These are phyloP conservation scores for Nephila pilipes DNA, from an alignment of 1,140 invertebrate genomes.

Conservation along the genomic window DNA sequence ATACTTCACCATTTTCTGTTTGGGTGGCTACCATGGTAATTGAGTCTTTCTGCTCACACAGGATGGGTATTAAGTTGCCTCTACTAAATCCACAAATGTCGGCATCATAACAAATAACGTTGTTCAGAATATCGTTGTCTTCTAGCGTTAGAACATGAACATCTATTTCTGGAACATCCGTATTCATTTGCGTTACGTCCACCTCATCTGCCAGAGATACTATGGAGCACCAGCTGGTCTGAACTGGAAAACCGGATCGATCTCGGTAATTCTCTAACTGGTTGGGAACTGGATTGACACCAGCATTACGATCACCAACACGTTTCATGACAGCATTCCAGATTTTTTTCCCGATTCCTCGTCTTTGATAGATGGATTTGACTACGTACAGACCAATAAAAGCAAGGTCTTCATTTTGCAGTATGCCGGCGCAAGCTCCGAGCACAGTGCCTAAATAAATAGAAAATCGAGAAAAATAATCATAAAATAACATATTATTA, in stretches of 20 bases:
- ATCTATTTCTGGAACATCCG: neutral
- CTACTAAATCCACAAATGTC: slow-evolving; percentile 49
- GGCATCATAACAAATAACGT: slow-evolving; percentile 15
- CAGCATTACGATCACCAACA: slow-evolving; percentile 77
- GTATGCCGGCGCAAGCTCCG: slow-evolving; percentile 77
- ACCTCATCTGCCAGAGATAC: neutral
- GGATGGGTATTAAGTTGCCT: neutral
- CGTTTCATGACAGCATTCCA: slow-evolving; percentile 77
- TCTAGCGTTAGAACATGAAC: neutral
- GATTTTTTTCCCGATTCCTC: slow-evolving; percentile 77
- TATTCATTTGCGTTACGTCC: neutral
- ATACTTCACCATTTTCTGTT: neutral
- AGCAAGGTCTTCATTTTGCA: slow-evolving; percentile 69
- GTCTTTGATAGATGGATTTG: slow-evolving; percentile 72
- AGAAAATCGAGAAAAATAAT: neutral
- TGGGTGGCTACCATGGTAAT: slow-evolving; percentile 37
- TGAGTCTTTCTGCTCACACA: slow-evolving; percentile 23
- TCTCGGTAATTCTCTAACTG: slow-evolving; percentile 78
- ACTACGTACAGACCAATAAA: slow-evolving; percentile 79
- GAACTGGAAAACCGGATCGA: slow-evolving; percentile 73
- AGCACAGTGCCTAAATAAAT: slow-evolving; percentile 75
- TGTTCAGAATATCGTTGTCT: neutral
- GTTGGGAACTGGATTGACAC: slow-evolving; percentile 78
- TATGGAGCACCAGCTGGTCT: slow-evolving; percentile 24
- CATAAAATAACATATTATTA: no score